Evolutionary conservation across 2,888 invertebrate genomes (phyloP).

Genomic region (Phyto melanocephala): DNA sequence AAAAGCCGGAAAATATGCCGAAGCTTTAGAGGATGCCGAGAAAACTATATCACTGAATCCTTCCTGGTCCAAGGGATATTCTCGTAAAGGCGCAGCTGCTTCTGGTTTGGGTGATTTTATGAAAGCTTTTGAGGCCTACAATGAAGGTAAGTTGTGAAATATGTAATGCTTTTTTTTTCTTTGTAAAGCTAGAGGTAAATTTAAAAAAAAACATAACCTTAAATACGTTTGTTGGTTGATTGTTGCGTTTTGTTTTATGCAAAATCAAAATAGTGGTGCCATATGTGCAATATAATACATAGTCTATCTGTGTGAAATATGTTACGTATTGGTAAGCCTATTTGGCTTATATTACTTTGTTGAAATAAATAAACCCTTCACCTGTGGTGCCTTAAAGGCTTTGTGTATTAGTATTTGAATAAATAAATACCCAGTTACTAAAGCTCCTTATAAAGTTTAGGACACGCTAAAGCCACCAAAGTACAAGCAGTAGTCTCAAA

Average conservation of each 20-base stretch:
- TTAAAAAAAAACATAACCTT: conserved; percentile 58
- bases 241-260: conserved; percentile 21
- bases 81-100: conserved; percentile 92
- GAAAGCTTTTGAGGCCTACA: conserved; percentile 88
- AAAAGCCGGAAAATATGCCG: conserved; percentile 86
- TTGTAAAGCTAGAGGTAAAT: neutral
- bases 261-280: conserved; percentile 23
- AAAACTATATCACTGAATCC: conserved; percentile 89
- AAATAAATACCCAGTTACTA: too few species aligned
- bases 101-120: conserved; percentile 86
- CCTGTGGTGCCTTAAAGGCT: too few species aligned
- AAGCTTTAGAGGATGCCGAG: conserved; percentile 91
- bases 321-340: too few species aligned
- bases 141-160: conserved; percentile 80
- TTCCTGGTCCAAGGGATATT: conserved; percentile 93
- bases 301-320: too few species aligned
- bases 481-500: too few species aligned
- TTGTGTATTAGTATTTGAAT: too few species aligned
- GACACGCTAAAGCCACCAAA: too few species aligned
- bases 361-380: too few species aligned
- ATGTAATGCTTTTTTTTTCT: neutral
- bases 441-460: too few species aligned
- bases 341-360: too few species aligned
- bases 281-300: neutral
- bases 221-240: conserved; percentile 15